Base-by-base conservation (phyloP, 2,113 vertebrate genomes). In the Serilophus lunatus region DNA sequence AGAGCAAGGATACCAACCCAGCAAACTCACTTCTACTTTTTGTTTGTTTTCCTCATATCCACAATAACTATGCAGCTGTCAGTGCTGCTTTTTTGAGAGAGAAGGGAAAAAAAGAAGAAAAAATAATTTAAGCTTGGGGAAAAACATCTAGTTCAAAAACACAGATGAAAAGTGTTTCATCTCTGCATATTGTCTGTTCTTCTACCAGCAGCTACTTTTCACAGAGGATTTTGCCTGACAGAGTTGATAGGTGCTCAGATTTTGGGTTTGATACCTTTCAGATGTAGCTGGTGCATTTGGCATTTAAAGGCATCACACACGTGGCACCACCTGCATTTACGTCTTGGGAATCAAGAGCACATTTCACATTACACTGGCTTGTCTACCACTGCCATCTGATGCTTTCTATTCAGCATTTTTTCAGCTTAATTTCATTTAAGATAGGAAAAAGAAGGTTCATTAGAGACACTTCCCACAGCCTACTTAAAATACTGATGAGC, bases 201-300 rank as follows among this genome's bases (percentile, higher is more conserved):
- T 68, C 70, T 80, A 89, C 75, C 42, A 78, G 86, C 83, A 96
- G 75, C 66, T 47, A 45, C 78, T 77, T 79, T 82, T 75, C 86
- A 75, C 77, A 66, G 78, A 68, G 75, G 14, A 66, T 86, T 92
- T 85, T 83, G 77, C 76, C 88, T 88, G 79, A 74, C 90, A 94
- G 70, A 90, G 82, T 63, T 63, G 85, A 90, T 66, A 84, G 65
- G 49, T 0, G 1, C 77, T 89, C 78, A 87, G 75, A 64, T 88
- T 82, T 65, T 9, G 59, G 66, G 79, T 77, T 53, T 92, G 91
- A 90, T 93, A 92, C 79, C 75, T 93, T 82, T 94, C 93, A 91
- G 87, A 88, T 29, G 68, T 77, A 77, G 71, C 71, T 47, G 82
- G 47, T 1, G 0, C 13, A 1, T 61, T 75, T 10, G 3, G 53